Conservation (phyloP, 2,113 vertebrate species). For the Antigone vipio region DNA sequence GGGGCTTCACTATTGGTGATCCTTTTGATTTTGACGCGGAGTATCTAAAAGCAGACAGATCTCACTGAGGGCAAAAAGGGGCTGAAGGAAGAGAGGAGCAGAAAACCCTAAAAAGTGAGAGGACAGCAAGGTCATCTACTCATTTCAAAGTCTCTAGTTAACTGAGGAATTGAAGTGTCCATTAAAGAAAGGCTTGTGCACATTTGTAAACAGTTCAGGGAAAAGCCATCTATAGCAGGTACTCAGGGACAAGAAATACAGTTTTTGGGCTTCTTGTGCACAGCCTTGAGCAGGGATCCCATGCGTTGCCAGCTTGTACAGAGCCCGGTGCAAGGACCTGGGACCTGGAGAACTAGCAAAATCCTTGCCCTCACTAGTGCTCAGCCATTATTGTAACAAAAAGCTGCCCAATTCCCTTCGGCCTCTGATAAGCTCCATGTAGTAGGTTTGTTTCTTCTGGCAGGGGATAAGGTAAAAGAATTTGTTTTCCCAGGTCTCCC, state of each 20-base stretch:
- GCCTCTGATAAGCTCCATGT: background rate
- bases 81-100: background rate
- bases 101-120: background rate
- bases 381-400: background rate
- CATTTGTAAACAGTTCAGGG: background rate
- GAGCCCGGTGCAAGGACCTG: background rate
- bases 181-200: background rate
- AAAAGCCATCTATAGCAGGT: background rate
- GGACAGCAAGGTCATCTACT: background rate
- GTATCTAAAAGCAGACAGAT: background rate
- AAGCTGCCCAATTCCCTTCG: rapidly evolving
- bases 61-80: background rate
- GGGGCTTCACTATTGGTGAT: background rate
- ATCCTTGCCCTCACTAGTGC: background rate
- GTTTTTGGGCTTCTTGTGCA: background rate
- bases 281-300: background rate
- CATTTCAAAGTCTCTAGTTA: background rate
- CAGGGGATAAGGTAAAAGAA: background rate
- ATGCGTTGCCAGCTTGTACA: background rate
- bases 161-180: background rate
- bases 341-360: background rate
- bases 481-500: background rate
- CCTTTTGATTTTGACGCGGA: background rate
- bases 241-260: background rate
- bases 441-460: background rate